Percentiles rank a stretch among this genome's conserved stretches.
phyloP scores from a whole-genome alignment of 2,113 vertebrate genomes.

The Callipepla squamata region DNA sequence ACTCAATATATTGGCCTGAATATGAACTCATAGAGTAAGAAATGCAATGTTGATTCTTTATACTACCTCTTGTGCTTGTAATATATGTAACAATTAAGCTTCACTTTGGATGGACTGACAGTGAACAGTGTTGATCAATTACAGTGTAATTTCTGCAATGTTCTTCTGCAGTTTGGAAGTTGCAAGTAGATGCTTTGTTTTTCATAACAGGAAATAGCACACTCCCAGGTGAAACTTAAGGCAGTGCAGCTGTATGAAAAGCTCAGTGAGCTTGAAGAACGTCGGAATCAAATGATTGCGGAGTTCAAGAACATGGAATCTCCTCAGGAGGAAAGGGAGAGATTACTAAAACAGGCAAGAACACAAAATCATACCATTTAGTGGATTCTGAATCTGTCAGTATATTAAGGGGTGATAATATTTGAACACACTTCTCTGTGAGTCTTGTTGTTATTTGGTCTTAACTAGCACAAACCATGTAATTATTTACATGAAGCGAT shows the following conservation, averaged over 20 bases:
- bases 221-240: slow-evolving; percentile 88
- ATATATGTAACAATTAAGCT: background rate
- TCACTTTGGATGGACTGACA: background rate
- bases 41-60: background rate
- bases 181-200: background rate
- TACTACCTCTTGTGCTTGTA: background rate
- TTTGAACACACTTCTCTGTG: background rate
- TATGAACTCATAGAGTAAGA: background rate
- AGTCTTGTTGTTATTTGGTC: background rate
- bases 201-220: slow-evolving; percentile 79
- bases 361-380: background rate
- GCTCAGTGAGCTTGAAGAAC: slow-evolving; percentile 83
- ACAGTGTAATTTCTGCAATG: background rate
- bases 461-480: background rate
- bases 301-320: slow-evolving; percentile 90
- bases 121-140: background rate
- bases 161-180: background rate
- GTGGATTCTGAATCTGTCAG: background rate
- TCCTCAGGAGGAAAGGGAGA: slow-evolving; percentile 90
- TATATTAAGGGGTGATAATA: background rate
- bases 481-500: background rate
- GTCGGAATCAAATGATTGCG: slow-evolving; percentile 84
- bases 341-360: slow-evolving; percentile 88
- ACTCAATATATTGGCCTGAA: background rate
- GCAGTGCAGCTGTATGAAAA: slow-evolving; percentile 86